Evolutionary conservation across 2,888 invertebrate species (phyloP).

Genomic region (Chrysodeixis includens): DNA sequence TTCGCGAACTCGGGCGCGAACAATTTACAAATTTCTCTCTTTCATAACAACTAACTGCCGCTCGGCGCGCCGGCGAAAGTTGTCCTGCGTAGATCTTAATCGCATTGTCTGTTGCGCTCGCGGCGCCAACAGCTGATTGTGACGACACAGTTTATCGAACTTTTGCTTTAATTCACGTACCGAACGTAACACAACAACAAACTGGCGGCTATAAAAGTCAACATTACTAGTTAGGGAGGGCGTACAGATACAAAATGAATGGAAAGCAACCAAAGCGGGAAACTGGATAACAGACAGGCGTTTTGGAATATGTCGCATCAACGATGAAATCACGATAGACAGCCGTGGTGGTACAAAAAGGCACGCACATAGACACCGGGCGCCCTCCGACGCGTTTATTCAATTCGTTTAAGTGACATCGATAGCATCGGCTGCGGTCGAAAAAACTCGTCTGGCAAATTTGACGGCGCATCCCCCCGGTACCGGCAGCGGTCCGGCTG

Average conservation of each 20-base stretch:
- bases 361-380: conserved; percentile 64
- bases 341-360: conserved; percentile 61
- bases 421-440: conserved; percentile 84
- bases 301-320: conserved; percentile 60
- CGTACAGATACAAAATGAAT: conserved; percentile 48
- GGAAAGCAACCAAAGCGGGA: conserved; percentile 47
- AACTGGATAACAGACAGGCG: conserved; percentile 54
- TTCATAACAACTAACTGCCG: conserved; percentile 90
- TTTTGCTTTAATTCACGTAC: conserved; percentile 76
- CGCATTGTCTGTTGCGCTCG: conserved; percentile 89
- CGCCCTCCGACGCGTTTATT: conserved; percentile 84
- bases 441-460: conserved; percentile 85
- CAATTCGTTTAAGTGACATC: conserved; percentile 89
- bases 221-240: conserved; percentile 39
- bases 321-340: conserved; percentile 60
- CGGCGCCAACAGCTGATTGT: conserved; percentile 87
- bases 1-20: conserved; percentile 90
- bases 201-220: conserved; percentile 52
- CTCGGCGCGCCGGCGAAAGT: conserved; percentile 89
- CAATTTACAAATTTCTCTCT: conserved; percentile 90
- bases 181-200: conserved; percentile 59
- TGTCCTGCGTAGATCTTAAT: conserved; percentile 90
- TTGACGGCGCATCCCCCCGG: conserved; percentile 77
- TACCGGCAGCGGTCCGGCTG: too few relatives aligned
- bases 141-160: conserved; percentile 83